Percentiles rank a stretch among this genome's conserved stretches.
Evolutionary conservation across 2,888 invertebrate species (phyloP).

Genomic region (Rotaria macrura): DNA sequence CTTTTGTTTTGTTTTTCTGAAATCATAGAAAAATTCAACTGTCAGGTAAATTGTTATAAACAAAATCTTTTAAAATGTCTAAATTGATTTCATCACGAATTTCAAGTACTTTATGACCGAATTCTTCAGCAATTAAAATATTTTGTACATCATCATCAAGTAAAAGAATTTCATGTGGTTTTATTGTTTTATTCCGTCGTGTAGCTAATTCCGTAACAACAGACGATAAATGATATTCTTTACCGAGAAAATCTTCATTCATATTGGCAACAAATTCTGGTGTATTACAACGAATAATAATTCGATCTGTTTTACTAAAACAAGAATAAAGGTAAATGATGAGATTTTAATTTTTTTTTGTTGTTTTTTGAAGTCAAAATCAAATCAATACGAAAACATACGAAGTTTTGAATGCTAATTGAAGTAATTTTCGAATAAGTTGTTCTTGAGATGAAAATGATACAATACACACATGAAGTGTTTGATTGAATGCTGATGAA

Average conservation of each 20-base stretch:
- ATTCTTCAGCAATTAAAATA: constrained; percentile 40
- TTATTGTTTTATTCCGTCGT: not conserved
- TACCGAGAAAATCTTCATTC: constrained; percentile 23
- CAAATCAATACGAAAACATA: too few species aligned
- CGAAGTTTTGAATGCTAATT: constrained; percentile 23
- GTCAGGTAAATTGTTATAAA: not conserved
- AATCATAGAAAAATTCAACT: not conserved
- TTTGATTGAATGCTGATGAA: not conserved
- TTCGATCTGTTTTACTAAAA: constrained; percentile 15
- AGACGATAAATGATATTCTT: constrained; percentile 31
- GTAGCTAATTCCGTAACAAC: not conserved
- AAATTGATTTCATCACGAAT: constrained; percentile 22
- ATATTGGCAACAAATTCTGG: constrained; percentile 22
- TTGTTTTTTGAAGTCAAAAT: too few species aligned
- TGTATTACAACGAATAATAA: constrained; percentile 31
- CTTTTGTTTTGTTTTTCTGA: too few species aligned
- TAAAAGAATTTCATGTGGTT: constrained; percentile 40
- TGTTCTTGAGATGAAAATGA: constrained; percentile 32
- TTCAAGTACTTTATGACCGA: constrained; percentile 40
- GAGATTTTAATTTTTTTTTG: too few species aligned
- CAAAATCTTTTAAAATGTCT: constrained; percentile 11
- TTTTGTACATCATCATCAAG: constrained; percentile 43
- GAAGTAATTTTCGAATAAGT: constrained; percentile 28
- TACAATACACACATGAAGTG: constrained; percentile 28
- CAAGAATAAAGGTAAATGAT: too few species aligned